These are phyloP conservation scores for Drosophila triauraria DNA, from an alignment of 1,140 invertebrate species.

Conservation along the genomic window DNA sequence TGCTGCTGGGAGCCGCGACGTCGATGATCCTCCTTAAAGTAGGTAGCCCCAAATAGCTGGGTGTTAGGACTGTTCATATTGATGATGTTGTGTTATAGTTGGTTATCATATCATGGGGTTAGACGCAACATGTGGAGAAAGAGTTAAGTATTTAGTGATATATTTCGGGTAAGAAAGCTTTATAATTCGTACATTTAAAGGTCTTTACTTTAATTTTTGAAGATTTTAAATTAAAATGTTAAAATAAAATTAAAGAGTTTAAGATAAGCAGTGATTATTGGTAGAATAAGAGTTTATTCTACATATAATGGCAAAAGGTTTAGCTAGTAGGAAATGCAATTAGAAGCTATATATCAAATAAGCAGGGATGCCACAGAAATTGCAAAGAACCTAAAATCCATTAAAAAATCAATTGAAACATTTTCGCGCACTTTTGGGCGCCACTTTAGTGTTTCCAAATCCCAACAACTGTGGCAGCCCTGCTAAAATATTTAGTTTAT, in stretches of 20 bases:
- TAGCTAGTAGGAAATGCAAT: neutral
- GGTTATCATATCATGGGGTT: slow-evolving; percentile 51
- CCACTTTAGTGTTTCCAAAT: neutral
- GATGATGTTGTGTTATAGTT: slow-evolving; percentile 50
- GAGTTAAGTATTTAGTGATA: slow-evolving; percentile 17
- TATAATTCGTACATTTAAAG: neutral
- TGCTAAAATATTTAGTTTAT: neutral
- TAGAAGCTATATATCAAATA: neutral
- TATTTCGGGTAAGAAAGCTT: slow-evolving; percentile 4
- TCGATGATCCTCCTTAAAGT: slow-evolving; percentile 73
- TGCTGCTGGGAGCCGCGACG: slow-evolving; percentile 51
- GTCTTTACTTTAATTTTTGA: neutral
- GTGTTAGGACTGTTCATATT: slow-evolving; percentile 79
- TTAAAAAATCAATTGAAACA: neutral
- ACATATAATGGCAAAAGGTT: too few relatives aligned
- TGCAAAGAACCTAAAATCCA: neutral
- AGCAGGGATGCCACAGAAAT: neutral
- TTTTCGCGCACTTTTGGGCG: neutral
- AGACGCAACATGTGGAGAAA: slow-evolving; percentile 63
- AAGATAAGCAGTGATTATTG: neutral
- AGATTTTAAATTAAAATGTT: neutral
- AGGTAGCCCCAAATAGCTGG: slow-evolving; percentile 83
- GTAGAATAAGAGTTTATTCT: neutral
- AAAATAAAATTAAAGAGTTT: neutral
- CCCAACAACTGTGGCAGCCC: neutral